Conservation (phyloP, 2,888 invertebrate species). For the Sesamia inferens region DNA sequence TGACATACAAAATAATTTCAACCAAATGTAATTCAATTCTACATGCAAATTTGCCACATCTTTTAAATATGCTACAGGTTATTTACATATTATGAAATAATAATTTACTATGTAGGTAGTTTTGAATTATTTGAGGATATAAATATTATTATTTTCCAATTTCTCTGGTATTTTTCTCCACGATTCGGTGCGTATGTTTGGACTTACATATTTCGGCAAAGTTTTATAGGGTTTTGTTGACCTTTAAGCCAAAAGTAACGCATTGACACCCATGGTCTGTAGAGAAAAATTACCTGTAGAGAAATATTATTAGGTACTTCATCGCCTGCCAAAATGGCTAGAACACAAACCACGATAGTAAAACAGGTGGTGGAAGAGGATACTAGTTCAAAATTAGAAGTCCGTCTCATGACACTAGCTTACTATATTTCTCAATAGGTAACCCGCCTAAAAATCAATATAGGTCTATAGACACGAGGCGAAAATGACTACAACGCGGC, state of each 20-base stretch:
- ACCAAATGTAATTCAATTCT: too few species aligned
- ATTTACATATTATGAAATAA: neutral
- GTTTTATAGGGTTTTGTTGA: neutral
- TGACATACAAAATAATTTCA: too few species aligned
- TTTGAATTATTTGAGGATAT: neutral
- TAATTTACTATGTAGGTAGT: too few species aligned
- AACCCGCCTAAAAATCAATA: neutral
- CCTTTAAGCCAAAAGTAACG: neutral
- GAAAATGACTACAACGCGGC: neutral
- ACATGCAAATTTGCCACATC: too few species aligned
- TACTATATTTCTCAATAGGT: neutral
- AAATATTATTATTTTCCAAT: too few species aligned
- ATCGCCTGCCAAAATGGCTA: neutral
- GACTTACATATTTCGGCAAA: neutral
- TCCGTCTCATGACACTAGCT: neutral
- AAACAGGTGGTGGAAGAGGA: neutral
- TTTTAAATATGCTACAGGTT: neutral
- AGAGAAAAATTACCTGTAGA: neutral
- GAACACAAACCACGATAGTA: neutral
- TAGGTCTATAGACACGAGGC: neutral
- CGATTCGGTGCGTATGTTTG: neutral
- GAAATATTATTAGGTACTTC: too few species aligned
- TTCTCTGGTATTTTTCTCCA: too few species aligned
- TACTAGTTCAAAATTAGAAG: neutral
- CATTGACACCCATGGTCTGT: neutral